These are phyloP conservation scores for Scomber colias DNA, from an alignment of 2,113 vertebrate genomes.

Conservation along the genomic window DNA sequence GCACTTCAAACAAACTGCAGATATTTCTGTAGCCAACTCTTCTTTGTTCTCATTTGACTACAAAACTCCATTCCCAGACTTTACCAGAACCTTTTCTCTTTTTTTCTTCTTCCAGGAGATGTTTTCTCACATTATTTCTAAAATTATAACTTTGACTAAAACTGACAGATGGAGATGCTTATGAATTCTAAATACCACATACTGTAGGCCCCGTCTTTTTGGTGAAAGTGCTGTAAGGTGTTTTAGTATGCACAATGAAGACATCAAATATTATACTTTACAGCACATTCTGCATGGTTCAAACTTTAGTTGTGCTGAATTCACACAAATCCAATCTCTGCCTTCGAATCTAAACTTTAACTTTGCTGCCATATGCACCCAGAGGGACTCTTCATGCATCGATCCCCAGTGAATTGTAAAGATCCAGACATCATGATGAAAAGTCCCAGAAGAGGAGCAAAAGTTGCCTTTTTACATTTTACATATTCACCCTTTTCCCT, in stretches of 20 bases:
- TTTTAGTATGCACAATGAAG: constrained; percentile 14
- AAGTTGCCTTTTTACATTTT: too few species aligned
- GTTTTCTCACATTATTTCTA: constrained; percentile 28
- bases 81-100: neutral
- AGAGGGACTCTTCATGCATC: neutral
- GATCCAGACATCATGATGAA: neutral
- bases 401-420: neutral
- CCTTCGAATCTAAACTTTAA: constrained; percentile 11
- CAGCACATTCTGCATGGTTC: constrained; percentile 4
- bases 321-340: constrained; percentile 16
- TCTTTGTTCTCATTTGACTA: constrained; percentile 77
- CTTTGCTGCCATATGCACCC: neutral
- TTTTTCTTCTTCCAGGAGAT: constrained; percentile 1
- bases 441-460: too few species aligned
- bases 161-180: constrained; percentile 37
- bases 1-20: constrained; percentile 79
- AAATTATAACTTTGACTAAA: constrained; percentile 31
- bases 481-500: too few species aligned
- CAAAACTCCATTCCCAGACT: constrained; percentile 60
- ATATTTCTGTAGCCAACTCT: constrained; percentile 71
- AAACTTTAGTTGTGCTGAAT: constrained; percentile 33
- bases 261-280: constrained; percentile 1
- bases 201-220: neutral
- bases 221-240: constrained; percentile 9
- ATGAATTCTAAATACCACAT: constrained; percentile 31